Conservation (phyloP, 2,888 invertebrate genomes). For the Alloplasta piceator region DNA sequence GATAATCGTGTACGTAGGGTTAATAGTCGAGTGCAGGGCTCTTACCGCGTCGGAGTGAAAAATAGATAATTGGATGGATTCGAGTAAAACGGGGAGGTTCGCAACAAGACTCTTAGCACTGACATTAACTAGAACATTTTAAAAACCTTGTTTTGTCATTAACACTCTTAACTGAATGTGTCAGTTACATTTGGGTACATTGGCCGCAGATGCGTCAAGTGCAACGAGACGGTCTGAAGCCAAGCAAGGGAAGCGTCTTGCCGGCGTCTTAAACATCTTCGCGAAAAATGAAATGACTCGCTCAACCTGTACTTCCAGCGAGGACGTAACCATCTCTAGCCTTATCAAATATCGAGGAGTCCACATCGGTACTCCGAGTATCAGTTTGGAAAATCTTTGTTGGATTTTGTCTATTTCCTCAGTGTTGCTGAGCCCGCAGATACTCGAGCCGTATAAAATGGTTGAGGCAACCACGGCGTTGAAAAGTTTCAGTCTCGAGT, state of each 20-base stretch:
- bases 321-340: constrained; percentile 23
- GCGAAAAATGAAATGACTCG: background rate
- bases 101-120: too few relatives aligned
- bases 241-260: constrained; percentile 1
- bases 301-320: background rate
- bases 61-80: background rate
- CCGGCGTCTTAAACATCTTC: constrained; percentile 10
- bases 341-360: constrained; percentile 31
- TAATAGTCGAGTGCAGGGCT: background rate
- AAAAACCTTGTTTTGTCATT: background rate
- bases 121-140: background rate
- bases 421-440: constrained; percentile 32
- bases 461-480: constrained; percentile 9
- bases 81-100: too few relatives aligned
- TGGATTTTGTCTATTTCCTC: constrained; percentile 32
- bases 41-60: constrained; percentile 23
- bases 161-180: background rate
- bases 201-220: background rate
- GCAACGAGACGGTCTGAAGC: constrained; percentile 2
- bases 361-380: constrained; percentile 2
- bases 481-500: background rate
- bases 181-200: constrained; percentile 4
- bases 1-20: background rate
- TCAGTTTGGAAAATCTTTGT: constrained; percentile 4
- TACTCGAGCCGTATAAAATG: constrained; percentile 4